Evolutionary conservation across 1,140 invertebrate genomes (phyloP), one percentile per base, ranked within the genome.

Genomic region (Cydia splendana): DNA sequence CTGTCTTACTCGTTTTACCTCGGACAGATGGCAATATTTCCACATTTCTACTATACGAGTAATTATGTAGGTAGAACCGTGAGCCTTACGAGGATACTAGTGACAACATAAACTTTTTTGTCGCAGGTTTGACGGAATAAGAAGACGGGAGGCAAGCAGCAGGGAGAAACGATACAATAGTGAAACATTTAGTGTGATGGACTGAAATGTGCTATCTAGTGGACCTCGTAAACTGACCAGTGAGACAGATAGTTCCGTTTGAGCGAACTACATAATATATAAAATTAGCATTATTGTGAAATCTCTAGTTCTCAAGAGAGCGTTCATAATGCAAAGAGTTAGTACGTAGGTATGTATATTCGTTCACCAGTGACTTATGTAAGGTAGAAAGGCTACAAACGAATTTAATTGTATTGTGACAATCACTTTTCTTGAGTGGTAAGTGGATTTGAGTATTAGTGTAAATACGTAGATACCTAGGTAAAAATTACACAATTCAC

Each of bases 71-170:
- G 3, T 51, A 15, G 48, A 4, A 51, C 48, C 13, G 12, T 51
- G 15, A 51, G 4, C 9, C 9, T 4, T 51, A 15, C 4, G 15
- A 51, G 12, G 15, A 51, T 9, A 18, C 51, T n/a, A 53, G n/a
- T 53, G 6, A 53, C 71, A 81, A 76, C 74, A 42, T 79, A 38
- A 67, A 80, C 78, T 76, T 76, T 79, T 77, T 90, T 88, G 86
- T 87, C 82, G 45, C 81, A 91, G 89, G 88, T 89, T 84, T 83
- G 79, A 84, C 82, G 85, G 84, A 77, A 77, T 74, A 57, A 79
- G 81, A 78, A 82, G 79, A 84, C 87, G 86, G 84, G 87, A 86
- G 81, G 84, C 81, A 75, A 79, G 79, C 34, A 65, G 81, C 84
- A 84, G 78, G 81, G 85, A 76, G 67, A 69, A n/a, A 51, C 76